Percentiles rank a stretch among this genome's conserved stretches.
Evolutionary conservation across 2,797 vertebrate genomes (phyloP).

Genomic region (Sebastes miniatus): DNA sequence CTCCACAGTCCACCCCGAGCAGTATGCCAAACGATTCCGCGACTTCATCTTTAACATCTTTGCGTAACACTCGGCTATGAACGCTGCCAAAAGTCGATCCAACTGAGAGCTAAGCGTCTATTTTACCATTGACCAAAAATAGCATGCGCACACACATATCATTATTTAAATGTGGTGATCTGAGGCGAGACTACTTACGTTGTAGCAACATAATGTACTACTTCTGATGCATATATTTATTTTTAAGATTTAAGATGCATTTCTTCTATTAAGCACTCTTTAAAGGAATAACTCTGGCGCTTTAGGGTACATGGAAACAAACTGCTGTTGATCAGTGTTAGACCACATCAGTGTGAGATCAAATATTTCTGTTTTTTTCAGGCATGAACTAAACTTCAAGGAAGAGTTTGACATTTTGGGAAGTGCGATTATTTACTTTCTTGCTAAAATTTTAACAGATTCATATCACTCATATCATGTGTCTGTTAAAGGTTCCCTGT

Average conservation of each 20-base stretch:
- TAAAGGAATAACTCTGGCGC: slow-evolving; percentile 44
- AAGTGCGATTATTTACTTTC: not conserved
- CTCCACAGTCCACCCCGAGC: slow-evolving; percentile 94
- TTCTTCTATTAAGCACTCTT: slow-evolving; percentile 54
- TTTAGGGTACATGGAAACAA: slow-evolving; percentile 18
- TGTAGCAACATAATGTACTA: slow-evolving; percentile 63
- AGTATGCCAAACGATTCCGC: slow-evolving; percentile 94
- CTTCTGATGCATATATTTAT: slow-evolving; percentile 78
- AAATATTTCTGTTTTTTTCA: not conserved
- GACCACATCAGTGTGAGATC: slow-evolving; percentile 11
- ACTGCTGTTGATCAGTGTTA: slow-evolving; percentile 48
- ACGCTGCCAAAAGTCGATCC: slow-evolving; percentile 8
- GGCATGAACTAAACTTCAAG: not conserved
- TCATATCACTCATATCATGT: not conserved
- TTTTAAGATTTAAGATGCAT: slow-evolving; percentile 56
- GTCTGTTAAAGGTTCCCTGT: not conserved
- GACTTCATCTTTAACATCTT: slow-evolving; percentile 95
- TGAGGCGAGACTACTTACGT: slow-evolving; percentile 31
- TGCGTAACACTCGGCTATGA: slow-evolving; percentile 73
- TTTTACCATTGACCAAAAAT: slow-evolving; percentile 39
- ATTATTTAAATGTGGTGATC: slow-evolving; percentile 22
- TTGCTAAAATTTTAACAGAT: not conserved
- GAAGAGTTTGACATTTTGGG: not conserved
- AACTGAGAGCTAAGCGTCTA: slow-evolving; percentile 8
- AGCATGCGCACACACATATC: slow-evolving; percentile 24